phyloP scores from a whole-genome alignment of 1,140 invertebrate species.

The Ips nitidus region DNA sequence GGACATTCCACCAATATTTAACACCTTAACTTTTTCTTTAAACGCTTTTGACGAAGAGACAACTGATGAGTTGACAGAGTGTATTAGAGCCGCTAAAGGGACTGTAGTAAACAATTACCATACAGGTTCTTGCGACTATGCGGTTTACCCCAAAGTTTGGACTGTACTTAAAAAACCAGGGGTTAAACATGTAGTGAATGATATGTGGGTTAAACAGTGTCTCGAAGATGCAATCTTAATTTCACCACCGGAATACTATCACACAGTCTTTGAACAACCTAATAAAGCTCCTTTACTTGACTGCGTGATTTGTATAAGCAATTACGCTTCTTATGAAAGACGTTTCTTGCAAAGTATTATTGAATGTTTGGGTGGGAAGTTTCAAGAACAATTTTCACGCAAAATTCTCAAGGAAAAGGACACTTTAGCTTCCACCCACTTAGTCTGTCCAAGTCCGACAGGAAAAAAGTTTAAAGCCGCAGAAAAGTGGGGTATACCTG shows the following conservation, averaged over 20 bases:
- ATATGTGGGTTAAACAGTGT: constrained; percentile 64
- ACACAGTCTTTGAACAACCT: constrained; percentile 58
- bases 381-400: constrained; percentile 65
- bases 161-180: constrained; percentile 35
- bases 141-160: constrained; percentile 54
- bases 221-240: constrained; percentile 54
- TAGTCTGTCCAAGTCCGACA: constrained; percentile 69
- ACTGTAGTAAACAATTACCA: constrained; percentile 17
- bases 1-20: constrained; percentile 40
- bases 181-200: constrained; percentile 58
- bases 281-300: constrained; percentile 62
- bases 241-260: constrained; percentile 61
- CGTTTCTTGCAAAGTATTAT: constrained; percentile 70
- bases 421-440: constrained; percentile 68
- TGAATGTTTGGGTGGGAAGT: constrained; percentile 70
- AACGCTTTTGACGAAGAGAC: constrained; percentile 53
- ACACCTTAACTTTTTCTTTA: constrained; percentile 55
- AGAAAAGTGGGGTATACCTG: constrained; percentile 78
- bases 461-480: constrained; percentile 85
- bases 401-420: constrained; percentile 27
- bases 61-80: constrained; percentile 30
- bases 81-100: constrained; percentile 34
- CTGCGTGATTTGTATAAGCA: constrained; percentile 77
- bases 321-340: constrained; percentile 70
- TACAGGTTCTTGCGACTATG: constrained; percentile 61